Evolutionary conservation across 2,797 vertebrate species (phyloP), one percentile per base, ranked within the genome.

Genomic region (Luscinia luscinia): DNA sequence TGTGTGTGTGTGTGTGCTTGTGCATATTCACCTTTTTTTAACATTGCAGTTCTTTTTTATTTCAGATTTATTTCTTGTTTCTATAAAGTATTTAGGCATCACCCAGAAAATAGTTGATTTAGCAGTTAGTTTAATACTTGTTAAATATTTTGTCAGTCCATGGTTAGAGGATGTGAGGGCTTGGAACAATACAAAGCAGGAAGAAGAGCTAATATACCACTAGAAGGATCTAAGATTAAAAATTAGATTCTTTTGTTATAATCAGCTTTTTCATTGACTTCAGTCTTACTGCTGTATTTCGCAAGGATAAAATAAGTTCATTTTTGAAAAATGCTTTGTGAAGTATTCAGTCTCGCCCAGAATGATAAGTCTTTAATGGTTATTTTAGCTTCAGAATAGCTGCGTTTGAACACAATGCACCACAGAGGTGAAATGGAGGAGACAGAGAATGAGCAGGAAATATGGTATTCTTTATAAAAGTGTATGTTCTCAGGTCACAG

Each of bases 281-380:
- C 15, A 34, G 28, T 55, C 9, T 82, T 58, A 58, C 15, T 57
- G 38, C 28, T 89, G 32, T 43, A 90, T 32, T 67, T 73, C 72
- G 90, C 27, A 89, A 77, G 51, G 86, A 76, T 59, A 84, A 67
- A 97, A 95, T 74, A 92, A 81, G 27, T 89, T 93, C 84, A 81
- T 83, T 96, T 96, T 84, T 94, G 18, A 93, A 93, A 95, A 94
- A 79, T 69, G 55, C n/a, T 89, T 93, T 96, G 55, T 96, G 74
- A 96, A 91, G 27, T 87, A 91, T 95, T 96, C 93, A 94, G 77
- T 32, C 63, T 85, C 82, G 19, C 59, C 36, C 26, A 58, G 78
- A 94, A 90, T 70, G 27, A 84, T 89, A 81, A 69, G 67, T 30
- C 90, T 94, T 94, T 95, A 90, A 93, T 86, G 81, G 52, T 63